Percentiles rank a stretch among this genome's conserved stretches.
Evolutionary conservation across 1,140 invertebrate species (phyloP).

Genomic region (Nebria ingens): DNA sequence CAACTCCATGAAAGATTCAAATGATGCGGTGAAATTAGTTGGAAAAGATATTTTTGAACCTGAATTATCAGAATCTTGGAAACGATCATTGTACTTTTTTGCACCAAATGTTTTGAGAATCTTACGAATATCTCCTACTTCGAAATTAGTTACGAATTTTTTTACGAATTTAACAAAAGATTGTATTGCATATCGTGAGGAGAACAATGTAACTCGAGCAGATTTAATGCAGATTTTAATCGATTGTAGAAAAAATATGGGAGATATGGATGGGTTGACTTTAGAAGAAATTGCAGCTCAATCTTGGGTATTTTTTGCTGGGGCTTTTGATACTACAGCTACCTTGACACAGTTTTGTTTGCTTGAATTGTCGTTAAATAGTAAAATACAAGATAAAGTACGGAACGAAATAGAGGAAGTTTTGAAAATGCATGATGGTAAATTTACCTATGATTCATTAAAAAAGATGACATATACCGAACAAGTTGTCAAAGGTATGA

Average conservation of each 20-base stretch:
- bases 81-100: slow-evolving; percentile 16
- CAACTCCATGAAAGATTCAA: slow-evolving; percentile 23
- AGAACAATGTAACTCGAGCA: slow-evolving; percentile 29
- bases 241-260: slow-evolving; percentile 23
- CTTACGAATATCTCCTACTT: slow-evolving; percentile 15
- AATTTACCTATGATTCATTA: slow-evolving; percentile 32
- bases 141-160: slow-evolving; percentile 30
- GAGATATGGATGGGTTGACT: slow-evolving; percentile 12
- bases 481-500: slow-evolving; percentile 20
- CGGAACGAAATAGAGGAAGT: slow-evolving; percentile 14
- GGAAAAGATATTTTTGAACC: slow-evolving; percentile 22
- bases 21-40: slow-evolving; percentile 24
- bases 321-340: slow-evolving; percentile 15
- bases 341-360: not conserved
- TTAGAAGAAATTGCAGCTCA: slow-evolving; percentile 31
- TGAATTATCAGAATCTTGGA: slow-evolving; percentile 11
- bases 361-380: slow-evolving; percentile 12
- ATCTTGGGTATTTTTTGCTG: slow-evolving; percentile 30
- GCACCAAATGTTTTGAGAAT: slow-evolving; percentile 18
- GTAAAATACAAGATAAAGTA: slow-evolving; percentile 12
- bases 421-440: slow-evolving; percentile 13
- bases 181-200: slow-evolving; percentile 32
- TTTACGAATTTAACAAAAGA: slow-evolving; percentile 31
- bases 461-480: slow-evolving; percentile 34
- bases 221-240: slow-evolving; percentile 36